These are phyloP conservation scores for Cephus rjabovi DNA, from an alignment of 2,888 invertebrate species.

Conservation along the genomic window DNA sequence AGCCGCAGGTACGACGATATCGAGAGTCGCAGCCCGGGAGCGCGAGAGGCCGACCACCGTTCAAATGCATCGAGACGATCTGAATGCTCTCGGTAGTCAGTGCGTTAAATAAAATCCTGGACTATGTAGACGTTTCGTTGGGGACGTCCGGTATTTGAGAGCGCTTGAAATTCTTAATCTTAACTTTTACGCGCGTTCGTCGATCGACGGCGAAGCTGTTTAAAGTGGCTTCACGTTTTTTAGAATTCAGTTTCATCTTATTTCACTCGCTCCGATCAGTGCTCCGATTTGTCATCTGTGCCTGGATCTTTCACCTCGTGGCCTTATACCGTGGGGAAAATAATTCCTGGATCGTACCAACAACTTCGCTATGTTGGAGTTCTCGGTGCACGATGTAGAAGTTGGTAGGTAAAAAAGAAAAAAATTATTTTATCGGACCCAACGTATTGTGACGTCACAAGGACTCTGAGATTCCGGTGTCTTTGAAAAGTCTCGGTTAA, in stretches of 20 bases:
- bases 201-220: not conserved
- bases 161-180: not conserved
- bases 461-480: not conserved
- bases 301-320: not conserved
- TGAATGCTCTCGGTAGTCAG: constrained; percentile 11
- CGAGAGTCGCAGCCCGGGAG: not conserved
- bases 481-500: not conserved
- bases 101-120: constrained; percentile 15
- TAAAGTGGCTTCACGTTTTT: not conserved
- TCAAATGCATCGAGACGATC: constrained; percentile 17
- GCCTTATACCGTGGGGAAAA: constrained; percentile 4
- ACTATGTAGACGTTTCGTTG: not conserved
- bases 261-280: not conserved
- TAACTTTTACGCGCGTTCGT: not conserved
- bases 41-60: not conserved
- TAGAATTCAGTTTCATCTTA: not conserved
- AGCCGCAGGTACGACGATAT: not conserved
- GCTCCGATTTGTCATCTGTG: not conserved
- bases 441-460: not conserved
- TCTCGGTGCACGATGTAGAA: constrained; percentile 45
- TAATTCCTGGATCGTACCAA: not conserved
- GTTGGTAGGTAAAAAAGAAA: constrained; percentile 41
- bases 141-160: not conserved
- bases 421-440: not conserved
- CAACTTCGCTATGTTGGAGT: constrained; percentile 45